phyloP scores from a whole-genome alignment of 2,797 vertebrate genomes.

The Vultur gryphus region DNA sequence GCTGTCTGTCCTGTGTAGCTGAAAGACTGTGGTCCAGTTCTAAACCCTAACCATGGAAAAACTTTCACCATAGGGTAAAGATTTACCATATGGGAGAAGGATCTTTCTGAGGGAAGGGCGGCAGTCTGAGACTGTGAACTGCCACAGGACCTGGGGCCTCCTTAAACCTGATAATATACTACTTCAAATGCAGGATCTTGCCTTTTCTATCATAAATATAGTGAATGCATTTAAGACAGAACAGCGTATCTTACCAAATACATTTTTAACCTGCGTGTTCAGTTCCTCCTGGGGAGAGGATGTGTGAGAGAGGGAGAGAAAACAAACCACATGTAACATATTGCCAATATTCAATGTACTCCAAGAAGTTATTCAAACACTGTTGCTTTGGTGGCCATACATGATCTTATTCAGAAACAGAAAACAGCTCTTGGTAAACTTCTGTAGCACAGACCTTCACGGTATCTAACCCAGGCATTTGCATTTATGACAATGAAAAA shows the following conservation, averaged over 20 bases:
- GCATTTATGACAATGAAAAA: background rate
- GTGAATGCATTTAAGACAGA: background rate
- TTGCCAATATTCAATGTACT: background rate
- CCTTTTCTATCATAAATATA: background rate
- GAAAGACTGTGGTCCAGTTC: background rate
- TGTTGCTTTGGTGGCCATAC: background rate
- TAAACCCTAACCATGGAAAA: background rate
- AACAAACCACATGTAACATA: background rate
- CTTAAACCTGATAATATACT: background rate
- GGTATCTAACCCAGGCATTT: background rate
- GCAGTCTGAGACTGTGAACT: background rate
- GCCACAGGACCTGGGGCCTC: background rate
- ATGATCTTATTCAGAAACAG: background rate
- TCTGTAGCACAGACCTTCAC: background rate
- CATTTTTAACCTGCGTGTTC: background rate
- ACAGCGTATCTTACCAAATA: background rate
- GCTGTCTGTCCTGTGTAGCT: background rate
- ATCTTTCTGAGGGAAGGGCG: background rate
- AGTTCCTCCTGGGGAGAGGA: background rate
- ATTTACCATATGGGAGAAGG: background rate
- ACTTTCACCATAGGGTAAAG: background rate
- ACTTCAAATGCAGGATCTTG: background rate
- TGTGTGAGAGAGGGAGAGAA: background rate
- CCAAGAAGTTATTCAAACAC: background rate
- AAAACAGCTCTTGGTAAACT: background rate